A percentile compares a stretch with the other conserved stretches of the same genome.
These are phyloP conservation scores for Drosophila paranaensis DNA, from an alignment of 2,888 invertebrate genomes.

Conservation along the genomic window DNA sequence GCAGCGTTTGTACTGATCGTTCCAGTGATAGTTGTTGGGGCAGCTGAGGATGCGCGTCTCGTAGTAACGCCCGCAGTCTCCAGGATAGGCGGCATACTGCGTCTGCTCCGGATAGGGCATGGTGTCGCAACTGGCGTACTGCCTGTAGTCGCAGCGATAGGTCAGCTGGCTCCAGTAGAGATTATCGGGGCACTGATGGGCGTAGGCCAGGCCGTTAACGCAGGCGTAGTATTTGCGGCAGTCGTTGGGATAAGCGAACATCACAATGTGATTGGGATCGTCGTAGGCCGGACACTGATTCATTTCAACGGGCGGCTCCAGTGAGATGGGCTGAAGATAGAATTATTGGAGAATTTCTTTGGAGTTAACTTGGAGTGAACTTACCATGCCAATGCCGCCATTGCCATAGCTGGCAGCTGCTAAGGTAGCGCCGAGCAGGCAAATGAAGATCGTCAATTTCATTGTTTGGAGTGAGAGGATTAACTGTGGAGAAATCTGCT, in stretches of 20 bases:
- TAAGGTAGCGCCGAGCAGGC: constrained; percentile 14
- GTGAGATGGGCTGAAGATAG: background rate
- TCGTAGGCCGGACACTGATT: constrained; percentile 63
- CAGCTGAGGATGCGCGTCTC: constrained; percentile 64
- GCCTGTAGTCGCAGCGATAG: constrained; percentile 77
- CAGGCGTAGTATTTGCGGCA: constrained; percentile 81
- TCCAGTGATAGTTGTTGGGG: constrained; percentile 68
- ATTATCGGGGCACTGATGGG: constrained; percentile 66
- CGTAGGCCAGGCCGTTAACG: constrained; percentile 58
- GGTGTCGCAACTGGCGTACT: constrained; percentile 60
- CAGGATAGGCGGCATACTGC: constrained; percentile 57
- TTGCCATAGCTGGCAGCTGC: background rate
- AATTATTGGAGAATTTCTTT: background rate
- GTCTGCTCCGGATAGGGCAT: background rate
- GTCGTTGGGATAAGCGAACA: constrained; percentile 66
- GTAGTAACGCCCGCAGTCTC: constrained; percentile 75
- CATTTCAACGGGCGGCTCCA: constrained; percentile 11
- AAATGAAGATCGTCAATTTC: constrained; percentile 16
- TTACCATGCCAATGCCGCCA: constrained; percentile 23
- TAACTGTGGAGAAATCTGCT: no score
- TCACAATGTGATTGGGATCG: constrained; percentile 68
- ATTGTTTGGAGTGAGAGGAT: constrained; percentile 17
- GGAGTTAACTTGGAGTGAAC: background rate
- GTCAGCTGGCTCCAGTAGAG: constrained; percentile 71
- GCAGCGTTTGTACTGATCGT: constrained; percentile 59